Percentiles rank a stretch among this genome's conserved stretches.
phyloP scores from a whole-genome alignment of 2,113 vertebrate genomes.

The Hoplias malabaricus region DNA sequence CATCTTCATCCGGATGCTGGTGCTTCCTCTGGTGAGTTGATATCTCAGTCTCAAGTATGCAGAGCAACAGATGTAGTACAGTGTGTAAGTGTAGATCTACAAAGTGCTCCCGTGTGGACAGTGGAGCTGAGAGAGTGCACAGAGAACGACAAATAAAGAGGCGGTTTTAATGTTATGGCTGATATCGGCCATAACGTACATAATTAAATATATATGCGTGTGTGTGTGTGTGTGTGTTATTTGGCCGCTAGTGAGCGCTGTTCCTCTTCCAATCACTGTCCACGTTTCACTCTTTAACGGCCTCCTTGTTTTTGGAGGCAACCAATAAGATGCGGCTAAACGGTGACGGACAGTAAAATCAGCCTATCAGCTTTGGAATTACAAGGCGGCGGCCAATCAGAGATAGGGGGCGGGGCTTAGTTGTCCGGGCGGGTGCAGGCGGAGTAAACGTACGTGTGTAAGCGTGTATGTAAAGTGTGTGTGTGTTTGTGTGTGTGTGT shows the following conservation, averaged over 20 bases:
- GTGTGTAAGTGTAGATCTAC: too few relatives aligned
- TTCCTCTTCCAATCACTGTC: constrained; percentile 37
- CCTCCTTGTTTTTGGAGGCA: background rate
- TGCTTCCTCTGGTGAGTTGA: constrained; percentile 46
- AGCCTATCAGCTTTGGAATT: constrained; percentile 23
- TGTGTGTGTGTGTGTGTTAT: too few relatives aligned
- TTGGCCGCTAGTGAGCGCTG: constrained; percentile 44
- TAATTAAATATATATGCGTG: too few relatives aligned
- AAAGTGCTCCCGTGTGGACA: too few relatives aligned
- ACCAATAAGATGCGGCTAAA: constrained; percentile 34
- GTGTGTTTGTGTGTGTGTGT: constrained; percentile 11
- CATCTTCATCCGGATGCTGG: constrained; percentile 10
- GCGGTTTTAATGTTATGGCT: too few relatives aligned
- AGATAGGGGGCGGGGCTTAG: background rate
- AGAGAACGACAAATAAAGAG: too few relatives aligned
- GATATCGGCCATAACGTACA: too few relatives aligned
- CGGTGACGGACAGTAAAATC: background rate
- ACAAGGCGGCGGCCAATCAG: constrained; percentile 39
- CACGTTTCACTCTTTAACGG: constrained; percentile 14
- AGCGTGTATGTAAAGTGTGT: constrained; percentile 7
- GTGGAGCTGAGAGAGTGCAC: too few relatives aligned
- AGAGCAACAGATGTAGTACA: too few relatives aligned
- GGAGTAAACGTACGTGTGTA: background rate
- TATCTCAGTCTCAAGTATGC: too few relatives aligned
- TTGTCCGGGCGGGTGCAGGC: background rate